Evolutionary conservation across 2,797 vertebrate genomes (phyloP).

Genomic region (Macrochelys suwanniensis): DNA sequence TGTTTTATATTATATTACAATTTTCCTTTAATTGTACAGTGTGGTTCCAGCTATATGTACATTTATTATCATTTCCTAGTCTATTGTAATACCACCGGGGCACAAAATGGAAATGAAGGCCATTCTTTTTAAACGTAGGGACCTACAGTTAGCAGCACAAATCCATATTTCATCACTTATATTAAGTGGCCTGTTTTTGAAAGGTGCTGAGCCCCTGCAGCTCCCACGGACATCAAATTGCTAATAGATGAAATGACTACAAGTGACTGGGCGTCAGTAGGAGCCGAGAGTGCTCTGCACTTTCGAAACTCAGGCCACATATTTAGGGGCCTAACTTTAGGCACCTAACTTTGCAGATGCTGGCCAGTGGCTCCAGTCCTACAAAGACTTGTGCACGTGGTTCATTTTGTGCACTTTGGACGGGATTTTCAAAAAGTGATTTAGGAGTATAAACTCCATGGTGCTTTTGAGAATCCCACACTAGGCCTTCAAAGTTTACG

Average conservation of each 20-base stretch:
- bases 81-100: constrained; percentile 45
- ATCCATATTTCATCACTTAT: neutral
- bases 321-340: neutral
- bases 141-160: rapidly evolving
- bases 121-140: rapidly evolving
- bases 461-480: neutral
- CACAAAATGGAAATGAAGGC: neutral
- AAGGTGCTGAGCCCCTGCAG: neutral
- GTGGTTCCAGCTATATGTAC: neutral
- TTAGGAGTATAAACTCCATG: neutral
- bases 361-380: rapidly evolving
- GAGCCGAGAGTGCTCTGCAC: neutral
- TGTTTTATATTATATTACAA: constrained; percentile 31
- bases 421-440: neutral
- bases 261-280: neutral
- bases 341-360: neutral
- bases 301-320: neutral
- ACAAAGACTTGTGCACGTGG: neutral
- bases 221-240: neutral
- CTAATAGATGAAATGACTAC: neutral
- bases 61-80: neutral
- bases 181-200: neutral
- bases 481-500: neutral
- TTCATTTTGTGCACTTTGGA: neutral
- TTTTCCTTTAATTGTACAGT: constrained; percentile 32